Conservation (phyloP, 2,797 vertebrate genomes). For the Psittacula derbiana region DNA sequence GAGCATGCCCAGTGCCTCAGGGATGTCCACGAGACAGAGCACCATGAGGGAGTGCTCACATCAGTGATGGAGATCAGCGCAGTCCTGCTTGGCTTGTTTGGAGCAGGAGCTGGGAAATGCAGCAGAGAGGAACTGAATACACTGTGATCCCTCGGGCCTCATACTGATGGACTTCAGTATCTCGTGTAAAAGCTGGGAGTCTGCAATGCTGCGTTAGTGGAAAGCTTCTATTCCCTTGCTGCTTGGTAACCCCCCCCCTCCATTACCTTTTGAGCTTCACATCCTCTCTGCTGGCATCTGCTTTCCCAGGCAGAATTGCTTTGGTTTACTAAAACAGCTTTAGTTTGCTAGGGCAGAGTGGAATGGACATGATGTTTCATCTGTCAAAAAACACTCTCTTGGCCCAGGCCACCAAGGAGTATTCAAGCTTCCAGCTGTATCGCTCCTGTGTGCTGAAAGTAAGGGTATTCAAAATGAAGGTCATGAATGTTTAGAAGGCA, state of each 20-base stretch:
- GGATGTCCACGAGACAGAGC: neutral
- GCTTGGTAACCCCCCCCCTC: neutral
- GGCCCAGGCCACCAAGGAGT: neutral
- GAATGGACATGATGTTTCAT: neutral
- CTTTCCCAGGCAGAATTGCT: neutral
- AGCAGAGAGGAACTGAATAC: neutral
- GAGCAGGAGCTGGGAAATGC: neutral
- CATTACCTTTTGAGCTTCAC: neutral
- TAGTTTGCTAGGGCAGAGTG: neutral
- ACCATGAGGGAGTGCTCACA: neutral
- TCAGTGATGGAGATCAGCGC: neutral
- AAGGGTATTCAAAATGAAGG: neutral
- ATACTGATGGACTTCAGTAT: neutral
- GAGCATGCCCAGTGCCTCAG: fast-evolving
- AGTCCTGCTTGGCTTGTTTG: neutral
- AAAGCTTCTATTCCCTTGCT: neutral
- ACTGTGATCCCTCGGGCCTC: neutral
- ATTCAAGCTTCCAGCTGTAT: neutral
- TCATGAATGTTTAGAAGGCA: neutral
- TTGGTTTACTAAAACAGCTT: neutral
- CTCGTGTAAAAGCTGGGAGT: neutral
- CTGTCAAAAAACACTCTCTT: neutral
- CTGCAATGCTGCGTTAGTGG: neutral
- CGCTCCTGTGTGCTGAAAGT: slow-evolving; percentile 40
- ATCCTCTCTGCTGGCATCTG: neutral